Evolutionary conservation across 2,888 invertebrate genomes (phyloP).

Genomic region (Caenorhabditis virilis): DNA sequence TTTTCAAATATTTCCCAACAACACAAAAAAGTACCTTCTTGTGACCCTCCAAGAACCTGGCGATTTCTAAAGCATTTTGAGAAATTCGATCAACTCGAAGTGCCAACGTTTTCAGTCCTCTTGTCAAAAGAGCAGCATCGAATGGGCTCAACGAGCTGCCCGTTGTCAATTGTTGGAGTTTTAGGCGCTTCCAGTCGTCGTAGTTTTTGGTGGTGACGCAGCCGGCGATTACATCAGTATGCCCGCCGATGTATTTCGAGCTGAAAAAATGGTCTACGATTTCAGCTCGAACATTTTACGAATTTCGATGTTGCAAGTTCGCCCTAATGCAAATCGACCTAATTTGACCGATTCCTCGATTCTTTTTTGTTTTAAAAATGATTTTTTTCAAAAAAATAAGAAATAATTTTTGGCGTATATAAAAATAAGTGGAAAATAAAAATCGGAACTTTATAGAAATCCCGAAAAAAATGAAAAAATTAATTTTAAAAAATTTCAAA

Average conservation of each 20-base stretch:
- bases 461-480: not conserved
- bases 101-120: constrained; percentile 55
- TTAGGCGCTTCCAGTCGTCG: constrained; percentile 48
- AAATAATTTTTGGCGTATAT: too few species aligned
- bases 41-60: constrained; percentile 46
- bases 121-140: constrained; percentile 47
- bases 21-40: too few species aligned
- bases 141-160: constrained; percentile 43
- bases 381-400: too few species aligned
- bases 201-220: constrained; percentile 39
- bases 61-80: constrained; percentile 40
- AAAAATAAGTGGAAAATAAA: too few species aligned
- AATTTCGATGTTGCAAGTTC: too few species aligned
- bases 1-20: too few species aligned
- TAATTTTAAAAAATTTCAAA: constrained; percentile 1
- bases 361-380: not conserved
- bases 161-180: constrained; percentile 48
- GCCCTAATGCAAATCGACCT: not conserved
- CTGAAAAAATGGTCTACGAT: too few species aligned
- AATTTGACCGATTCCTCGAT: not conserved
- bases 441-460: not conserved
- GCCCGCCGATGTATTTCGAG: constrained; percentile 71
- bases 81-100: constrained; percentile 49
- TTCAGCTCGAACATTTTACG: too few species aligned
- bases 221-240: constrained; percentile 70